A percentile compares a stretch with the other conserved stretches of the same genome.
These are phyloP conservation scores for Monopterus albus DNA, from an alignment of 2,113 vertebrate species.

Conservation along the genomic window DNA sequence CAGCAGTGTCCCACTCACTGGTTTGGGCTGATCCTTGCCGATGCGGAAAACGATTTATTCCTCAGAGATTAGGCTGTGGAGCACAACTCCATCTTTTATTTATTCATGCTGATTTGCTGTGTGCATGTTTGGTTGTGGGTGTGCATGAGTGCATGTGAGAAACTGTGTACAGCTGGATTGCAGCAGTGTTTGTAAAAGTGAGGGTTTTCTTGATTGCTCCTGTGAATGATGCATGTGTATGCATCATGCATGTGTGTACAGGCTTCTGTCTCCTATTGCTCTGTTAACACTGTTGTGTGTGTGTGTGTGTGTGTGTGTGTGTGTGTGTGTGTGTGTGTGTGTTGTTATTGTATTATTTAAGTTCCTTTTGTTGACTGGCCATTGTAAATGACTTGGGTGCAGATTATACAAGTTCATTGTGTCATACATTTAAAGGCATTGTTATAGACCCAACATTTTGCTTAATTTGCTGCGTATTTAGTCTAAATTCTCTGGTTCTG, in stretches of 20 bases:
- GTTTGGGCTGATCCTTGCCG: conserved; percentile 55
- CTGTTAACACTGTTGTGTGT: not conserved
- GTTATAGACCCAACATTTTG: too few relatives aligned
- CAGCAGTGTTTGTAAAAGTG: conserved; percentile 22
- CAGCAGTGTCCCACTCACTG: conserved; percentile 69
- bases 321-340: not conserved
- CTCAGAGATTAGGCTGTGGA: conserved; percentile 71
- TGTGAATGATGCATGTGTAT: conserved; percentile 26
- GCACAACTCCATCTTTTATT: conserved; percentile 74
- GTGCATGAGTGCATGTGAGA: not conserved
- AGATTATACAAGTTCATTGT: conserved; percentile 13
- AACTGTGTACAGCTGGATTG: conserved; percentile 10
- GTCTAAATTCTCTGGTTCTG: not conserved
- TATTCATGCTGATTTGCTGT: conserved; percentile 70
- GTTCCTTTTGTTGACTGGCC: not conserved
- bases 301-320: conserved; percentile 1
- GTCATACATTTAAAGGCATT: not conserved
- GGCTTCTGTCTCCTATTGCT: conserved; percentile 1
- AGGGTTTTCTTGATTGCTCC: conserved; percentile 17
- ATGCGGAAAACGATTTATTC: conserved; percentile 53
- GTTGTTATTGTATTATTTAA: conserved; percentile 3
- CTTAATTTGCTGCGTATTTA: too few relatives aligned
- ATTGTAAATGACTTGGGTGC: conserved; percentile 5
- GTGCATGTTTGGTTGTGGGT: conserved; percentile 48
- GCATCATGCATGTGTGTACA: conserved; percentile 9